phyloP scores from a whole-genome alignment of 2,888 invertebrate genomes.

The Teleiodes luculella region DNA sequence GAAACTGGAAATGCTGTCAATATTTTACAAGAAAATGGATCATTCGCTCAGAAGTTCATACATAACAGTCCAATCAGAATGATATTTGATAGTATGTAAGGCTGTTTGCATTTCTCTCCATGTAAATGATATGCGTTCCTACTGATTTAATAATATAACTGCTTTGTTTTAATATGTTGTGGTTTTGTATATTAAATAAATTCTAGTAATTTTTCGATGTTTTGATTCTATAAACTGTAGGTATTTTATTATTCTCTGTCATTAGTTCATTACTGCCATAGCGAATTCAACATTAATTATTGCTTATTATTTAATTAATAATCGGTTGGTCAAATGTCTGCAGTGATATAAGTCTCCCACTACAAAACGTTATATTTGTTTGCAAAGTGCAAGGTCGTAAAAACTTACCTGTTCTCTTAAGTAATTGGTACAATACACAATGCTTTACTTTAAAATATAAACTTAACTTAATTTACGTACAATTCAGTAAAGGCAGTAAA shows the following conservation, averaged over 20 bases:
- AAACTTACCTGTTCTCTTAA: too few relatives aligned
- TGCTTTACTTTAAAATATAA: too few relatives aligned
- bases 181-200: conserved; percentile 67
- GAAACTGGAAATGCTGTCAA: conserved; percentile 5
- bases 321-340: too few relatives aligned
- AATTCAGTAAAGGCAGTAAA: too few relatives aligned
- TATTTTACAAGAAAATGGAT: conserved; percentile 1
- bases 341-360: too few relatives aligned
- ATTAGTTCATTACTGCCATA: too few relatives aligned
- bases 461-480: too few relatives aligned
- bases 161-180: conserved; percentile 26
- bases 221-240: conserved; percentile 1
- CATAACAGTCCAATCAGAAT: conserved; percentile 7
- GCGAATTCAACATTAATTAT: too few relatives aligned
- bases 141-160: conserved; percentile 18
- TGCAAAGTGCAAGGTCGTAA: too few relatives aligned
- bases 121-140: conserved; percentile 12
- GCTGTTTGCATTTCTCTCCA: conserved; percentile 27
- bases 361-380: too few relatives aligned
- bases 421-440: too few relatives aligned
- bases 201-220: conserved; percentile 36
- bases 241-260: neutral
- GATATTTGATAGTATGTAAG: neutral
- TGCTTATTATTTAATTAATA: too few relatives aligned
- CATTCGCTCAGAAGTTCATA: neutral